A percentile compares a stretch with the other conserved stretches of the same genome.
Conservation (phyloP, 1,140 invertebrate species). For the Trachymyrmex septentrionalis region DNA sequence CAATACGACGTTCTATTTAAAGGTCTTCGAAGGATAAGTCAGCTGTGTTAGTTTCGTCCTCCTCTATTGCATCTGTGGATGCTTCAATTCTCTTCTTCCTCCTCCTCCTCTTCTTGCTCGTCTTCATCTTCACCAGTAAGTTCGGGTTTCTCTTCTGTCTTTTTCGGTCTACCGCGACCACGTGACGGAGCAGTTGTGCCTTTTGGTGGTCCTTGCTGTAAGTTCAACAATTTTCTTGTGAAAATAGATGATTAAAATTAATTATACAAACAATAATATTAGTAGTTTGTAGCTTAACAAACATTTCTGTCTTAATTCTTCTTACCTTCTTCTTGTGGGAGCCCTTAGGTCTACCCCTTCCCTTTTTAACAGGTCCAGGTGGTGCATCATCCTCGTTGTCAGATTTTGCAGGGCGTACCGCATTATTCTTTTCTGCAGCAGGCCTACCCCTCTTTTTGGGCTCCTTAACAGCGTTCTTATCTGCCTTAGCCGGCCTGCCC, state of each 20-base stretch:
- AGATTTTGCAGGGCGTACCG: conserved; percentile 80
- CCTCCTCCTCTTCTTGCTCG: conserved; percentile 86
- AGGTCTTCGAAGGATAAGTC: conserved; percentile 68
- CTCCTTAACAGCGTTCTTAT: conserved; percentile 84
- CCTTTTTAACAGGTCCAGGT: conserved; percentile 85
- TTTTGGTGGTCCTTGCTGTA: conserved; percentile 80
- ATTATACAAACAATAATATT: neutral
- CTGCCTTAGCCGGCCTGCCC: conserved; percentile 84
- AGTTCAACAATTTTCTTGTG: conserved; percentile 41
- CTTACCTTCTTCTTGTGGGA: conserved; percentile 86
- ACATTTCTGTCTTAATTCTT: neutral
- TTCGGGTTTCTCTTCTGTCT: conserved; percentile 86
- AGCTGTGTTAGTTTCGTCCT: conserved; percentile 64
- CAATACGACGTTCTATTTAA: conserved; percentile 64
- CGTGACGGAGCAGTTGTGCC: conserved; percentile 78
- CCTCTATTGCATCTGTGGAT: conserved; percentile 34
- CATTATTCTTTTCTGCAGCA: conserved; percentile 83
- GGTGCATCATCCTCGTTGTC: conserved; percentile 85
- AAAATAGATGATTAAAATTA: conserved; percentile 7
- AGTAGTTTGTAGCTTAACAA: neutral
- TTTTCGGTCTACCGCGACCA: conserved; percentile 85
- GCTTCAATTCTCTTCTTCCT: conserved; percentile 84
- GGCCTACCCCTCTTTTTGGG: conserved; percentile 85
- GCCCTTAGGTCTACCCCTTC: conserved; percentile 86
- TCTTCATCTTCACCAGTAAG: conserved; percentile 86